Evolutionary conservation across 64 coral and sea anemone species (phyloP), one percentile per base, ranked within the genome.

Genomic region (Pocillopora damicornis): DNA sequence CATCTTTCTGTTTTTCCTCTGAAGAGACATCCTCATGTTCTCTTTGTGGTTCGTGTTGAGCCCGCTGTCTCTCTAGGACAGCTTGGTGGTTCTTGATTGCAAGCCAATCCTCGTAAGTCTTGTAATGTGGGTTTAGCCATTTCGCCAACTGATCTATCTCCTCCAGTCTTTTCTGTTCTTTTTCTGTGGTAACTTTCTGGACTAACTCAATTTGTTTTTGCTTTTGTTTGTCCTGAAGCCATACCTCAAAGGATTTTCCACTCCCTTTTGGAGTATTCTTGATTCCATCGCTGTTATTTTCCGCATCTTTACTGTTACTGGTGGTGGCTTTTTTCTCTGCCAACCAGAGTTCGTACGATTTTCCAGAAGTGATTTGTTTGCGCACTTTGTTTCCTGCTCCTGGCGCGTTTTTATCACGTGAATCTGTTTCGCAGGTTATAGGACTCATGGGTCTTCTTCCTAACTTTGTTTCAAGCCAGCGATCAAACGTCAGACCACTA

Each of bases 161-260:
- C 35, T 74, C 76, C 37, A 74, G 62, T 56, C 86, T 87, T 69
- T 93, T 30, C 37, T 90, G 75, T 16, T 90, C 87, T 65, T 93
- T 97, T 74, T 93, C 61, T 62, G 91, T 93, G 12, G 94, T 97
- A 14, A 91, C 79, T 69, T 90, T 93, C 30, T 97, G 94, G 45
- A 97, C 87, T 14, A 88, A 71, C 58, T 97, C 94, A 79, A 97
- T 97, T n/a, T 97, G 94, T 37, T 90, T 93, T 23, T 97, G 94
- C 5, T 93, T 97, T 15, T 61, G 57, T 75, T 97, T 97, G 23
- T 97, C 94, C 23, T 79, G 30, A 3, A 97, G 75, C 94, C 94
- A 97, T 38, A 87, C 87, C 30, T 97, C 83, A 30, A 87, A 93
- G 25, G 90, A 59, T 90, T 93, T 97, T 25, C 94, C 94, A 45